phyloP scores from a whole-genome alignment of 2,888 invertebrate genomes.

The Leuctra nigra region DNA sequence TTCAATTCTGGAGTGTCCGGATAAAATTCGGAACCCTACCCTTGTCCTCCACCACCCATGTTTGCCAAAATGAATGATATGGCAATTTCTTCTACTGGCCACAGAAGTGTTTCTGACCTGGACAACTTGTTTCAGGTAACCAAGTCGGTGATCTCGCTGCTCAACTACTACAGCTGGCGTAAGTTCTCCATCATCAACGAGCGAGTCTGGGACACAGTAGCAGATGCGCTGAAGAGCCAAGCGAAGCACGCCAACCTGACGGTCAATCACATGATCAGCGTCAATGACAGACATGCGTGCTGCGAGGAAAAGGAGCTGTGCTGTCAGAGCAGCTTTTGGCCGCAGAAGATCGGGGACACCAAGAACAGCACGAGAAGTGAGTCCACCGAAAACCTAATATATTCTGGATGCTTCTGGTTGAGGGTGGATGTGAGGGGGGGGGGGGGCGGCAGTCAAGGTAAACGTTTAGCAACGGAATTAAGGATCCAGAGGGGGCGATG shows the following conservation, averaged over 20 bases:
- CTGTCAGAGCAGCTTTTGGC: conserved; percentile 75
- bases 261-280: conserved; percentile 67
- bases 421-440: too few relatives aligned
- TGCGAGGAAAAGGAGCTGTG: conserved; percentile 69
- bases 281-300: conserved; percentile 66
- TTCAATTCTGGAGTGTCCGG: too few relatives aligned
- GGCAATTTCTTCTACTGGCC: not conserved
- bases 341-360: conserved; percentile 74
- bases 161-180: conserved; percentile 88
- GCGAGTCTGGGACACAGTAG: conserved; percentile 74
- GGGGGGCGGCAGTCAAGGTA: too few relatives aligned
- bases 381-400: too few relatives aligned
- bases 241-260: conserved; percentile 71
- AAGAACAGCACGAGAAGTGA: conserved; percentile 78
- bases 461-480: too few relatives aligned
- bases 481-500: too few relatives aligned
- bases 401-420: too few relatives aligned
- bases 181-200: conserved; percentile 88
- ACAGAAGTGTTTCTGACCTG: not conserved
- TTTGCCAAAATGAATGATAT: too few relatives aligned
- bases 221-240: conserved; percentile 68
- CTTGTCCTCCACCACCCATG: too few relatives aligned
- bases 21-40: too few relatives aligned
- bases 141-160: conserved; percentile 86
- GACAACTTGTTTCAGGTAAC: conserved; percentile 60